These are phyloP conservation scores for Phacellophora camtschatica DNA, from an alignment of 30 jellyfish, hydroid and myxozoan species.

Conservation along the genomic window DNA sequence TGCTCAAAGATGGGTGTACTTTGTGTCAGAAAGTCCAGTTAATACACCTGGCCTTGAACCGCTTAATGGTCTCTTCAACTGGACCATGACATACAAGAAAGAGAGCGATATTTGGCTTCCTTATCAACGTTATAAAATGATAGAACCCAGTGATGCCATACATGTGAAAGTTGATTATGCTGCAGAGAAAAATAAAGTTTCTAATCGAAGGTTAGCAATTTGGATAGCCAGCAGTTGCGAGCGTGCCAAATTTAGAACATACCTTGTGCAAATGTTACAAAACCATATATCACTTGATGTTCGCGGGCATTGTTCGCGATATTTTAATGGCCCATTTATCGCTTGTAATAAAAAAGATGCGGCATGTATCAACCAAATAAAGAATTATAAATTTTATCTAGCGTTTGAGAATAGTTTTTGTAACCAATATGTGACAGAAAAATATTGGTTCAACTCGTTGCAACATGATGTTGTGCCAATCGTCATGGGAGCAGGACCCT, in stretches of 20 bases:
- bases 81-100: slow-evolving; percentile 71
- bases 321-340: not conserved
- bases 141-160: not conserved
- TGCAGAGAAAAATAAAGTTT: slow-evolving; percentile 45
- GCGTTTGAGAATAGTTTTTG: slow-evolving; percentile 66
- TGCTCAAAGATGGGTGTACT: slow-evolving; percentile 91
- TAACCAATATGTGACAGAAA: slow-evolving; percentile 64
- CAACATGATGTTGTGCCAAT: slow-evolving; percentile 46
- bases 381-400: slow-evolving; percentile 41
- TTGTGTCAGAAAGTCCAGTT: slow-evolving; percentile 87
- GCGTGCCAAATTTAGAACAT: slow-evolving; percentile 13
- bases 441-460: slow-evolving; percentile 56
- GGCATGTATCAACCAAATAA: slow-evolving; percentile 5
- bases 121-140: slow-evolving; percentile 1
- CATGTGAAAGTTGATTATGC: slow-evolving; percentile 20
- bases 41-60: slow-evolving; percentile 71
- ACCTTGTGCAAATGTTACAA: slow-evolving; percentile 22
- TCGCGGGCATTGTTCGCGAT: slow-evolving; percentile 54
- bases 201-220: slow-evolving; percentile 12
- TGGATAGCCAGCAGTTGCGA: slow-evolving; percentile 72
- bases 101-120: slow-evolving; percentile 74
- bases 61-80: slow-evolving; percentile 78
- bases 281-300: slow-evolving; percentile 29
- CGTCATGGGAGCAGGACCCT: slow-evolving; percentile 79
- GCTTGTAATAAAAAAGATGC: slow-evolving; percentile 14